These are phyloP conservation scores for Parauchenoglanis punctatus DNA, from an alignment of 2,797 vertebrate genomes.

Conservation along the genomic window DNA sequence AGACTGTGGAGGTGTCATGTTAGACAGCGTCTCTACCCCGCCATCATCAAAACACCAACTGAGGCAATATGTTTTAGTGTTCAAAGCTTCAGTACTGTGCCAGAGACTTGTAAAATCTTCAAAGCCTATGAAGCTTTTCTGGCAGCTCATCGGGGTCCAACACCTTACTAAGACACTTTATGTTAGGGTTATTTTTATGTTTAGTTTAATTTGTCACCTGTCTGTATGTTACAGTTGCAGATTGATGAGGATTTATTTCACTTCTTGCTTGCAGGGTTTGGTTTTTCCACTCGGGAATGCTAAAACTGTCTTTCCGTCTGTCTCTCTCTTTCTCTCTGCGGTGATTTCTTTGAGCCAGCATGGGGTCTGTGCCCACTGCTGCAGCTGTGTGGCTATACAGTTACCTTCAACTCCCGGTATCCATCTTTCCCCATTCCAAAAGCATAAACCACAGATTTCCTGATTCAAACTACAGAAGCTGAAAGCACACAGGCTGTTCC, in stretches of 20 bases:
- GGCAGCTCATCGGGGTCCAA: neutral
- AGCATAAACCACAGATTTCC: conserved; percentile 69
- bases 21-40: neutral
- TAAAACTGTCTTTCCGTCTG: conserved; percentile 28
- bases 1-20: neutral
- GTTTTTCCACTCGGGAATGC: conserved; percentile 4
- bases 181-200: neutral
- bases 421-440: conserved; percentile 75
- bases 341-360: conserved; percentile 46
- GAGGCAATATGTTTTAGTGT: neutral
- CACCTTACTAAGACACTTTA: neutral
- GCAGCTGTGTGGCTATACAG: conserved; percentile 78
- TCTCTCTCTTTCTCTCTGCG: conserved; percentile 19
- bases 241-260: conserved; percentile 8
- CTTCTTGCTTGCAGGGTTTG: conserved; percentile 4
- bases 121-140: neutral
- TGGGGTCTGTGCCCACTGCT: conserved; percentile 65
- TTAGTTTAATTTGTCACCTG: conserved; percentile 16
- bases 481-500: neutral
- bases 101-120: neutral
- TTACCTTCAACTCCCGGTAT: conserved; percentile 74
- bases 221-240: neutral
- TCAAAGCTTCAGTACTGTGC: neutral
- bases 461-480: conserved; percentile 50
- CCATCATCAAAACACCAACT: neutral